A percentile compares a stretch with the other conserved stretches of the same genome.
phyloP scores from a whole-genome alignment of 2,113 vertebrate genomes.

The Micronisus gabar region DNA sequence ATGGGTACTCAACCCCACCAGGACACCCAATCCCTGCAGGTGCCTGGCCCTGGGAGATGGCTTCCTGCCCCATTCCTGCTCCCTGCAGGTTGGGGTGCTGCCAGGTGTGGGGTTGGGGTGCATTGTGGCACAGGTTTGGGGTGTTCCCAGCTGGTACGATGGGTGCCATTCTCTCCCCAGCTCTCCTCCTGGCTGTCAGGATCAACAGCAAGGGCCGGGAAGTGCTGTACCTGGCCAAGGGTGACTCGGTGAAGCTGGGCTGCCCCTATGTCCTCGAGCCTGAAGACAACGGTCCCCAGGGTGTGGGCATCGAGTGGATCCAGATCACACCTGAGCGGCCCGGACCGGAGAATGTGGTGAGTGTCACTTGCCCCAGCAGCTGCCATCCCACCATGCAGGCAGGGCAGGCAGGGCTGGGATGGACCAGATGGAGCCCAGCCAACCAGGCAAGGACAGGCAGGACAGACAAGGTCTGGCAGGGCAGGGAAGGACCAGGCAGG shows the following conservation, averaged over 20 bases:
- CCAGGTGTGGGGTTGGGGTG: background rate
- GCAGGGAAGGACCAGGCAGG: background rate
- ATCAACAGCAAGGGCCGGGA: conserved; percentile 72
- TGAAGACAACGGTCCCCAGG: conserved; percentile 76
- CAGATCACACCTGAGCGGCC: conserved; percentile 81
- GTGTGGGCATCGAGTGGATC: conserved; percentile 86
- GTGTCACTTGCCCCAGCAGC: background rate
- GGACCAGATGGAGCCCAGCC: background rate
- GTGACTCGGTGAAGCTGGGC: conserved; percentile 75
- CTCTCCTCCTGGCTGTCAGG: conserved; percentile 59
- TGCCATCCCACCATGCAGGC: background rate
- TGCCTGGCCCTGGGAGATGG: background rate
- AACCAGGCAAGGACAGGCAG: background rate
- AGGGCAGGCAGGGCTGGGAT: background rate
- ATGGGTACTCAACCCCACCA: background rate
- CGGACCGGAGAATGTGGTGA: conserved; percentile 76
- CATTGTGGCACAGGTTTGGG: background rate
- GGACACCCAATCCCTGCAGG: background rate
- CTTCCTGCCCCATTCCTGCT: background rate
- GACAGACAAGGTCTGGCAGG: background rate
- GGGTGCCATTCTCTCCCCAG: background rate
- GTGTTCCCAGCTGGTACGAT: rapidly evolving
- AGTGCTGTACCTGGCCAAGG: conserved; percentile 77
- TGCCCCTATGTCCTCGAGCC: conserved; percentile 79
- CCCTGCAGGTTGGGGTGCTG: rapidly evolving